Percentiles rank a stretch among this genome's conserved stretches.
These are phyloP conservation scores for Strigamia transsilvanica DNA, from an alignment of 2,888 invertebrate species.

Conservation along the genomic window DNA sequence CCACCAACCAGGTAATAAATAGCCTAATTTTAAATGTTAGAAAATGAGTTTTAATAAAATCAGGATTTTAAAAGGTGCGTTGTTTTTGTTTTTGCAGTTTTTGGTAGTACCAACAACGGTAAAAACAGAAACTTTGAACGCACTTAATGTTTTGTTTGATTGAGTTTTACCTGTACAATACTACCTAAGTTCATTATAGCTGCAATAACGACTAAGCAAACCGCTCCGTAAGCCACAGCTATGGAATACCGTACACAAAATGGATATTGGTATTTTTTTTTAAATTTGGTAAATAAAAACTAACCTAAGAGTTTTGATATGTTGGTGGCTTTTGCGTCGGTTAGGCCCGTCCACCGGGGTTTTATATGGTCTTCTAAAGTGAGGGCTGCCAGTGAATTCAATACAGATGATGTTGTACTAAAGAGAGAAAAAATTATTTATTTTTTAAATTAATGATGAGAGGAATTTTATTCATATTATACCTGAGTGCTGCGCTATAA, in stretches of 20 bases:
- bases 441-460: neutral
- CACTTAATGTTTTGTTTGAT: no score
- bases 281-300: neutral
- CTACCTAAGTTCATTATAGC: conserved; percentile 34
- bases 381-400: conserved; percentile 91
- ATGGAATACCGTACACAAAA: neutral
- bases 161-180: conserved; percentile 37
- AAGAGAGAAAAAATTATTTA: neutral
- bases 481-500: conserved; percentile 86
- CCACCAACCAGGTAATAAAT: conserved; percentile 49
- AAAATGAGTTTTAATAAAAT: neutral
- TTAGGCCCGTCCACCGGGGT: neutral
- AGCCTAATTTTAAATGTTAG: neutral
- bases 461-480: neutral
- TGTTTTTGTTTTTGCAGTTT: no score
- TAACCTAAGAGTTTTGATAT: conserved; percentile 50
- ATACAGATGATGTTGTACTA: conserved; percentile 91
- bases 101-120: no score
- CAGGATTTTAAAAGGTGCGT: no score
- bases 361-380: conserved; percentile 84
- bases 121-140: no score
- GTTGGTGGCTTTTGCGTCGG: conserved; percentile 35
- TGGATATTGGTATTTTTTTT: neutral
- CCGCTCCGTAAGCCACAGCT: conserved; percentile 34
- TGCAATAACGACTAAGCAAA: conserved; percentile 18